Base-by-base conservation (phyloP, 1,140 invertebrate genomes). In the Drosophila pectinifera region DNA sequence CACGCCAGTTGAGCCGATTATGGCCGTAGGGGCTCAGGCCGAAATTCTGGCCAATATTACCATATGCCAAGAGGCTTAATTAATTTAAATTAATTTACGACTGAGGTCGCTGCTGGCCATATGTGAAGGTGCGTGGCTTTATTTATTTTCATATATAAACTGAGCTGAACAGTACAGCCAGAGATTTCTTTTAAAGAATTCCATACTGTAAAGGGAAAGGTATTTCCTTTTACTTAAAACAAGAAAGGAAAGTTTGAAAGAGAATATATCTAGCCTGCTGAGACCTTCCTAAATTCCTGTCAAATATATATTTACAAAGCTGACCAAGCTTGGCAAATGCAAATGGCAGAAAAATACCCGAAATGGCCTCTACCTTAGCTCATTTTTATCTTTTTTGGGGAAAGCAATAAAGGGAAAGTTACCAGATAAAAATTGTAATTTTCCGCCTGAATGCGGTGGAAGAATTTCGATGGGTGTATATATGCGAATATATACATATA, bases 361-460 rank as follows among this genome's bases (percentile, higher is more conserved):
- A 8, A 63, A 63, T 14, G 45, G 28, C 10, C 22, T 36, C 20
- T 11, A 45, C 16, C 31, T 63, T 28, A 39, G 5, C 41, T 10
- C 31, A 63, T 26, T 46, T 28, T 43, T n/a, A 28, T 70, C n/a
- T 65, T 70, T 57, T 54, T 62, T 45, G 13, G 31, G 42, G 24
- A 45, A 76, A 82, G 70, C 80, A 78, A 83, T 78, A 64, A 48
- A 62, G 38, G 55, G 51, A 70, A 39, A 36, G 59, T 78, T 75
- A 63, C 56, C 49, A 86, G 64, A 82, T 82, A 59, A 63, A 78
- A 82, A 64, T 88, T 85, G 83, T 78, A 81, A 82, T 82, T 85
- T 85, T 88, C 78, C 65, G 67, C 61, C 22, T 64, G 58, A 54
- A 56, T 58, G 49, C 55, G 11, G 13, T 16, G 8, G 16, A 8